These are phyloP conservation scores for Sebastes iracundus DNA, from an alignment of 2,797 vertebrate species.

Conservation along the genomic window DNA sequence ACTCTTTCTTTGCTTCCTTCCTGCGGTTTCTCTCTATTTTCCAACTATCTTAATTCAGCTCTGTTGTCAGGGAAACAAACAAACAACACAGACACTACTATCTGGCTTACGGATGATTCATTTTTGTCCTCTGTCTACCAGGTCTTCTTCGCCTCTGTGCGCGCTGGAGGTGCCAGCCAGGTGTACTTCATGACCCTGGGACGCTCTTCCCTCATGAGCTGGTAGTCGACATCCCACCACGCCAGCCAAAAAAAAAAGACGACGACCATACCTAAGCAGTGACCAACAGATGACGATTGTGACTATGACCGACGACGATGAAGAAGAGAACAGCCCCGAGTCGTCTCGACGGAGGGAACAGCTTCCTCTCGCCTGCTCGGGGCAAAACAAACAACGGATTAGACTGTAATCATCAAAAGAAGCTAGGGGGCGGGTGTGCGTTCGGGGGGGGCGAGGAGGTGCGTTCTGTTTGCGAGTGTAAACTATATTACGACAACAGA, in stretches of 20 bases:
- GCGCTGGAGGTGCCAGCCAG: constrained; percentile 91
- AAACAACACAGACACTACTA: not conserved
- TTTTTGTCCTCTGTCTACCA: constrained; percentile 20
- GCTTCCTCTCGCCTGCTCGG: constrained; percentile 20
- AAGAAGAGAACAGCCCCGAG: constrained; percentile 36
- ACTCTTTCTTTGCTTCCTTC: accelerated
- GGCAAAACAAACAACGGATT: constrained; percentile 38
- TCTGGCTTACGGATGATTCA: not conserved
- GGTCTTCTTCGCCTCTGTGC: constrained; percentile 93
- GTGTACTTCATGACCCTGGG: constrained; percentile 96
- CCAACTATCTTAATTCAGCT: not conserved
- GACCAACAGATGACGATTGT: constrained; percentile 79
- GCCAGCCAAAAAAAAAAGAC: constrained; percentile 57
- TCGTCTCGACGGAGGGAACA: not conserved
- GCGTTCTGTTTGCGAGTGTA: constrained; percentile 2
- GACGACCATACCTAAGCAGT: constrained; percentile 60
- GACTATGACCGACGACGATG: constrained; percentile 64
- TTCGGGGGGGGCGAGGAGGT: not conserved
- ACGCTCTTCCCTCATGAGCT: constrained; percentile 92
- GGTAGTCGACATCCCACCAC: constrained; percentile 81
- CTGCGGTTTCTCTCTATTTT: not conserved
- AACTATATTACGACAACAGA: constrained; percentile 10
- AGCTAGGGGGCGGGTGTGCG: constrained; percentile 4
- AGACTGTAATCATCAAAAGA: constrained; percentile 52
- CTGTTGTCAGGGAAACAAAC: not conserved